These are phyloP conservation scores for Amphiduros pacificus DNA, from an alignment of 2,888 invertebrate genomes.

Conservation along the genomic window DNA sequence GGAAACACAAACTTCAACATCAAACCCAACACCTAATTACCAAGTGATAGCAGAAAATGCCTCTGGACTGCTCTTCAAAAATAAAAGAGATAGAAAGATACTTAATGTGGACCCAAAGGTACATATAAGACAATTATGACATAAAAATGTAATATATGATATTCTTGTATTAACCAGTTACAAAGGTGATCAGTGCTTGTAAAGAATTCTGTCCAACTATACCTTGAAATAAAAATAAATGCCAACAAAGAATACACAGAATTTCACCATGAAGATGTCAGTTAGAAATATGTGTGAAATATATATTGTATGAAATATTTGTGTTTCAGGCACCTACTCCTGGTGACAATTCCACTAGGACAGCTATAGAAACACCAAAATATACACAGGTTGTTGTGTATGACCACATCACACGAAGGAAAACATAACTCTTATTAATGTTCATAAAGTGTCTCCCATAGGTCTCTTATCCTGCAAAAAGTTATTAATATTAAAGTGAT, in stretches of 20 bases:
- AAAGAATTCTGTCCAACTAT: not conserved
- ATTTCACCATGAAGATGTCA: too few relatives aligned
- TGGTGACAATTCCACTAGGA: conserved; percentile 71
- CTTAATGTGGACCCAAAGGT: conserved; percentile 72
- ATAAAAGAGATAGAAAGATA: conserved; percentile 76
- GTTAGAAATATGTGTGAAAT: too few relatives aligned
- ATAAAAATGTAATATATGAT: not conserved
- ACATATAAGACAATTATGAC: conserved; percentile 1
- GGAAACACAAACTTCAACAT: conserved; percentile 71
- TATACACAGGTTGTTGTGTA: conserved; percentile 79
- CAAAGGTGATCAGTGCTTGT: not conserved
- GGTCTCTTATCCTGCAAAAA: too few relatives aligned
- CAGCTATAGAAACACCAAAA: conserved; percentile 67
- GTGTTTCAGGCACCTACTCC: conserved; percentile 59
- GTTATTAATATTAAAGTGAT: too few relatives aligned
- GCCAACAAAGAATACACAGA: too few relatives aligned
- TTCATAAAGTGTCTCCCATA: too few relatives aligned
- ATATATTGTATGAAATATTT: not conserved
- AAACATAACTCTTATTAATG: conserved; percentile 49
- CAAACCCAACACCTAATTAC: conserved; percentile 78
- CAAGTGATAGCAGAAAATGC: conserved; percentile 75
- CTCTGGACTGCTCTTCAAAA: conserved; percentile 76
- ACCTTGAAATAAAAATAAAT: not conserved
- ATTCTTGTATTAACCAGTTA: not conserved
- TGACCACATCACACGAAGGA: conserved; percentile 69